A percentile compares a stretch with the other conserved stretches of the same genome.
Conservation (phyloP, 2,888 invertebrate genomes). For the Rotaria socialis region DNA sequence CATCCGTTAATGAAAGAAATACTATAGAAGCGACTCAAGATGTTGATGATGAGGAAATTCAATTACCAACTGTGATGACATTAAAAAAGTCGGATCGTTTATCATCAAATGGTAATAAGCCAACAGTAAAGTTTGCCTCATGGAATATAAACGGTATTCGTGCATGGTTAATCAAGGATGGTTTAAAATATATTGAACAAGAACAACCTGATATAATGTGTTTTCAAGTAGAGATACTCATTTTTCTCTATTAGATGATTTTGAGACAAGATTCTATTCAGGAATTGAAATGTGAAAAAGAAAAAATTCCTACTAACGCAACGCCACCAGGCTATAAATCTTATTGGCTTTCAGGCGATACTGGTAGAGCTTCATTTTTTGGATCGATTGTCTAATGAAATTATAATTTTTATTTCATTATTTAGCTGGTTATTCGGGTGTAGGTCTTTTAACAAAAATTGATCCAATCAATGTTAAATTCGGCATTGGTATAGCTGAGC, state of each 20-base stretch:
- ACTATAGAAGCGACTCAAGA: neutral
- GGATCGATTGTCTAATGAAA: too few species aligned
- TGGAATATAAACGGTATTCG: conserved; percentile 95
- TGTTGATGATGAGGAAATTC: conserved; percentile 29
- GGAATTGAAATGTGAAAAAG: conserved; percentile 80
- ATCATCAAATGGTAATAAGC: conserved; percentile 38
- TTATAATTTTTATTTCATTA: too few species aligned
- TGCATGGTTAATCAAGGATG: conserved; percentile 67
- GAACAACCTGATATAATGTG: neutral
- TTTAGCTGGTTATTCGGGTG: conserved; percentile 80
- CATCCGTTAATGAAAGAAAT: neutral
- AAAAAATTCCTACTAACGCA: conserved; percentile 69
- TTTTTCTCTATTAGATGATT: too few species aligned
- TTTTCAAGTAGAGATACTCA: conserved; percentile 58
- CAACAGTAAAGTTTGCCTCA: conserved; percentile 58
- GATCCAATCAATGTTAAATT: conserved; percentile 77
- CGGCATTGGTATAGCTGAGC: conserved; percentile 68
- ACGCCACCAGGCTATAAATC: conserved; percentile 70
- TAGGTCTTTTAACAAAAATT: conserved; percentile 76
- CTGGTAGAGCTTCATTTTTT: conserved; percentile 45
- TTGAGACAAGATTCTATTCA: conserved; percentile 59
- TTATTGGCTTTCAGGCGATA: conserved; percentile 69
- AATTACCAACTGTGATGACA: neutral
- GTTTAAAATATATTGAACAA: conserved; percentile 19
- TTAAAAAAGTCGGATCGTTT: conserved; percentile 28